Base-by-base conservation (phyloP, 2,797 vertebrate species). In the Onychomys leucogaster region DNA sequence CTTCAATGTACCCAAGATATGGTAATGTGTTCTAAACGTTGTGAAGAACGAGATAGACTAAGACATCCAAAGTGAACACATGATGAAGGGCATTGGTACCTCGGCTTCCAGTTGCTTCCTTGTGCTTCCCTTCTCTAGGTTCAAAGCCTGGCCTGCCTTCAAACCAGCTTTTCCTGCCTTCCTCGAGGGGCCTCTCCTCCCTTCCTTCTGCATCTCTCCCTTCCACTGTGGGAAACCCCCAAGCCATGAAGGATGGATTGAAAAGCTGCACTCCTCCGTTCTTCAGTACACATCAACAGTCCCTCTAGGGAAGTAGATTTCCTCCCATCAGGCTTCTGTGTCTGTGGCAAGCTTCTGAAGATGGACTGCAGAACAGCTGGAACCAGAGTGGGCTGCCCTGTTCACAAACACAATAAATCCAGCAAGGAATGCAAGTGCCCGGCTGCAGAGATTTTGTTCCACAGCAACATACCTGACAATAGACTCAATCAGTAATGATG, bases 251-350 rank as follows among this genome's bases (percentile, higher is more conserved):
- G 59, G 52, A 23, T 19, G 2, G 67, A 61, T 27, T 89, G 83
- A 94, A 92, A 92, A 94, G 25, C 55, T 57, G 21, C 12, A n/a
- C 16, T 32, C 34, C 25, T 91, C 76, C 41, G 21, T 90, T 90
- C 84, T 91, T 96, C 10, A 43, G 37, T 71, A 57, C 76, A 90
- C 95, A 95, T 95, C 86, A 88, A 69, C 55, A 96, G 77, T 75
- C 55, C 71, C 90, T n/a, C 46, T 73, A 73, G 49, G 43, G 65
- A 87, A 94, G 86, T 0, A 23, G 41, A 94, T 91, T 86, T 93
- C 61, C 71, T 71, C 46, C 41, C 83, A 87, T 95, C 59, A 65
- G 1, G 52, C 91, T 88, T 93, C 65, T 61, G 13, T 83, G 21
- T 95, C 92, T 61, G 3, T 95, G 73, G 46, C 61, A 61, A 83